Conservation (phyloP, 2,113 vertebrate genomes). For the Tauraco erythrolophus region DNA sequence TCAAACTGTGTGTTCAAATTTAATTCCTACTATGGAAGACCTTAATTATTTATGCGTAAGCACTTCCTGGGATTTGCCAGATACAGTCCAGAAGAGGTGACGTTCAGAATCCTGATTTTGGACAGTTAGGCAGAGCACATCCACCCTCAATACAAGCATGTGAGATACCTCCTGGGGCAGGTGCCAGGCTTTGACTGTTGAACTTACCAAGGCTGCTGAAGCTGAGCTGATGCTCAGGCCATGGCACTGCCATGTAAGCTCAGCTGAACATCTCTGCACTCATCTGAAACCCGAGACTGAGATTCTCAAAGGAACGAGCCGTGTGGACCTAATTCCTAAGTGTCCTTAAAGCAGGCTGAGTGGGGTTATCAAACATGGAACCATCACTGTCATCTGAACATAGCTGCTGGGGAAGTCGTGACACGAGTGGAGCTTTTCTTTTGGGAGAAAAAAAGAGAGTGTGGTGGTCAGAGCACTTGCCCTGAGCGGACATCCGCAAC, state of each 20-base stretch:
- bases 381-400: background rate
- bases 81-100: background rate
- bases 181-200: background rate
- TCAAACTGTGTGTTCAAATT: background rate
- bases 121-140: background rate
- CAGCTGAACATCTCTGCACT: background rate
- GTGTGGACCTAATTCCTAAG: background rate
- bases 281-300: background rate
- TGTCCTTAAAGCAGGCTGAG: background rate
- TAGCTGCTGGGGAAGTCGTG: background rate
- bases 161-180: accelerated
- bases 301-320: background rate
- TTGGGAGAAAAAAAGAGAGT: background rate
- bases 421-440: background rate
- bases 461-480: background rate
- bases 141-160: background rate
- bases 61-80: background rate
- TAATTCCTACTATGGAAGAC: background rate
- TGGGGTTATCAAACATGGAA: too few relatives aligned
- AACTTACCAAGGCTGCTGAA: background rate
- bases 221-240: background rate
- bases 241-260: background rate
- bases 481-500: background rate
- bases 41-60: background rate
- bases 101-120: background rate